Base-by-base conservation (phyloP, 2,113 vertebrate species). In the Pimephales promelas region DNA sequence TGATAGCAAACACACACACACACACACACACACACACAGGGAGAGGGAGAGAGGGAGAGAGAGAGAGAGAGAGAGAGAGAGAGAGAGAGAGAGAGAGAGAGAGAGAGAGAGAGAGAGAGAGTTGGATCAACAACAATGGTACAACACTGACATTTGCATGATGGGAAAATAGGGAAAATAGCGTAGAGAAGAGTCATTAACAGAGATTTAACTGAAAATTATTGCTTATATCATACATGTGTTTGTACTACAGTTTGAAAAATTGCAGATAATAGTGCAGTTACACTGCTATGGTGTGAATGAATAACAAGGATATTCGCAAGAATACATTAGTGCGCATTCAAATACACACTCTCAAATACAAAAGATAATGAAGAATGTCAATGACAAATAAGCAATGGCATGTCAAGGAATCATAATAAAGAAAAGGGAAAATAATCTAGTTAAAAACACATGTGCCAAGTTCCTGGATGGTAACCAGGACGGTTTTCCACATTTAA, bases 11-110 rank as follows among this genome's bases (percentile, higher is more conserved):
- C 56, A 36, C 20, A 72, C 66, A 61, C 11, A 64, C 56, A 20
- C 54, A 47, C 81, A 82, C 81, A 62, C 52, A 83, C 36, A 82
- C 36, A 73, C 68, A 70, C n/a, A 68, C n/a, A n/a, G n/a, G n/a
- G n/a, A n/a, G n/a, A n/a, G n/a, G n/a, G n/a, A n/a, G n/a, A n/a
- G n/a, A n/a, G n/a, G n/a, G n/a, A n/a, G n/a, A n/a, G n/a, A n/a
- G n/a, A n/a, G n/a, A n/a, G n/a, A n/a, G n/a, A n/a, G n/a, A n/a
- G n/a, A n/a, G n/a, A n/a, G n/a, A n/a, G n/a, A n/a, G n/a, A n/a
- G n/a, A n/a, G n/a, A n/a, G n/a, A n/a, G n/a, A n/a, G n/a, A n/a
- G n/a, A n/a, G n/a, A n/a, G n/a, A n/a, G n/a, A n/a, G n/a, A n/a
- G n/a, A n/a, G n/a, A n/a, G n/a, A n/a, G n/a, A n/a, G n/a, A n/a